Conservation (phyloP, 2,113 vertebrate genomes). For the Microtus montanus region DNA sequence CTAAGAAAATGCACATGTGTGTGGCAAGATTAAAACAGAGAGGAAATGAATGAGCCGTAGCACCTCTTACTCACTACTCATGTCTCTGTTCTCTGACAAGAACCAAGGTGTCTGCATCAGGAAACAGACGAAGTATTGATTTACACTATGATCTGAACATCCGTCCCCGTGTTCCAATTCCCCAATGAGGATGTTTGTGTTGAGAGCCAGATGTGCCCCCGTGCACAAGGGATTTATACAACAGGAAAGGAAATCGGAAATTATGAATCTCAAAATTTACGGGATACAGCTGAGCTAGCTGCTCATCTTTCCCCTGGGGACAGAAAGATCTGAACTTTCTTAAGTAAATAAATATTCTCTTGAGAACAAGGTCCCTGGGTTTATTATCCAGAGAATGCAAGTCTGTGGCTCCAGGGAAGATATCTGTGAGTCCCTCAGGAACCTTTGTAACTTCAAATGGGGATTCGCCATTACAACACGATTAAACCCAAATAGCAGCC, state of each 20-base stretch:
- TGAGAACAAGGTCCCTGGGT: not conserved
- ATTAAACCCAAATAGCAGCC: not conserved
- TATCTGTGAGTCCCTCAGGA: not conserved
- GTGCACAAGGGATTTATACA: not conserved
- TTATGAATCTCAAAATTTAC: not conserved
- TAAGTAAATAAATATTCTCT: slow-evolving; percentile 31
- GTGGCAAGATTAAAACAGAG: not conserved
- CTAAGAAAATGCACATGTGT: not conserved
- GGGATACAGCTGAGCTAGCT: not conserved
- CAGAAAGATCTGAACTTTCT: slow-evolving; percentile 22
- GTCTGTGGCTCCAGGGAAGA: not conserved
- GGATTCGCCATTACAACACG: not conserved
- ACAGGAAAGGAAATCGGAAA: not conserved
- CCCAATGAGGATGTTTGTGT: not conserved
- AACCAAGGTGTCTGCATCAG: slow-evolving; percentile 41
- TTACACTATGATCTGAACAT: not conserved
- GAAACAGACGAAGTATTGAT: slow-evolving; percentile 24
- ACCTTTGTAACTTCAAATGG: not conserved
- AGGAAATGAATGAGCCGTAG: not conserved
- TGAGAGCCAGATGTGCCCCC: not conserved
- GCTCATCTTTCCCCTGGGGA: not conserved
- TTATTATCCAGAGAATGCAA: slow-evolving; percentile 41
- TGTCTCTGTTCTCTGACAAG: not conserved
- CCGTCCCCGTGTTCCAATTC: accelerated
- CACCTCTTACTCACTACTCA: not conserved